Evolutionary conservation across 1,140 invertebrate species (phyloP).

Genomic region (Penaeus japonicus): DNA sequence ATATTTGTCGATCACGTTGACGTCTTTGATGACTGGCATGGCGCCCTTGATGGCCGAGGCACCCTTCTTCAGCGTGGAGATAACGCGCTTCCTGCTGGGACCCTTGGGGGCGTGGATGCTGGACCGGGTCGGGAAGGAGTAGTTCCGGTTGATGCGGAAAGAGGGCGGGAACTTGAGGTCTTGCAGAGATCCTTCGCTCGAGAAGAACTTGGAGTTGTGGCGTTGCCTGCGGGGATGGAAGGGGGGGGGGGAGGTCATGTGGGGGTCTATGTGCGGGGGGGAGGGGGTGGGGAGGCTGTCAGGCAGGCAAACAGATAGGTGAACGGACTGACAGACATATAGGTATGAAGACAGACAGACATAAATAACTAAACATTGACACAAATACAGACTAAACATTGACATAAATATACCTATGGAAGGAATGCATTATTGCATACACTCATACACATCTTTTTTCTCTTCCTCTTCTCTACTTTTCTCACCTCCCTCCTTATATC

Average conservation of each 20-base stretch:
- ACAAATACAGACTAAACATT: background rate
- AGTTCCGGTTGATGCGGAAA: constrained; percentile 76
- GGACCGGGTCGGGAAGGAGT: constrained; percentile 60
- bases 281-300: background rate
- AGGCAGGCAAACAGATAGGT: background rate
- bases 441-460: background rate
- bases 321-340: background rate
- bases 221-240: constrained; percentile 46
- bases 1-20: constrained; percentile 97
- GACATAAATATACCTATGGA: background rate
- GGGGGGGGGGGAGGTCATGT: background rate
- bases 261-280: background rate
- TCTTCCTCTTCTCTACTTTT: too few species aligned
- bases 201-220: constrained; percentile 59
- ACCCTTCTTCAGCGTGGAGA: constrained; percentile 61
- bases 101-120: constrained; percentile 42
- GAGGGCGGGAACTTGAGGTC: constrained; percentile 76
- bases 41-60: constrained; percentile 61
- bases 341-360: too few species aligned
- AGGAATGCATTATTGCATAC: background rate
- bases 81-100: constrained; percentile 58
- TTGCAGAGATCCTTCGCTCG: constrained; percentile 53
- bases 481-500: too few species aligned
- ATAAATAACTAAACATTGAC: too few species aligned
- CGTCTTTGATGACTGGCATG: constrained; percentile 94